A percentile compares a stretch with the other conserved stretches of the same genome.
Evolutionary conservation across 1,140 invertebrate genomes (phyloP).

Genomic region (Hormaphis cornu): DNA sequence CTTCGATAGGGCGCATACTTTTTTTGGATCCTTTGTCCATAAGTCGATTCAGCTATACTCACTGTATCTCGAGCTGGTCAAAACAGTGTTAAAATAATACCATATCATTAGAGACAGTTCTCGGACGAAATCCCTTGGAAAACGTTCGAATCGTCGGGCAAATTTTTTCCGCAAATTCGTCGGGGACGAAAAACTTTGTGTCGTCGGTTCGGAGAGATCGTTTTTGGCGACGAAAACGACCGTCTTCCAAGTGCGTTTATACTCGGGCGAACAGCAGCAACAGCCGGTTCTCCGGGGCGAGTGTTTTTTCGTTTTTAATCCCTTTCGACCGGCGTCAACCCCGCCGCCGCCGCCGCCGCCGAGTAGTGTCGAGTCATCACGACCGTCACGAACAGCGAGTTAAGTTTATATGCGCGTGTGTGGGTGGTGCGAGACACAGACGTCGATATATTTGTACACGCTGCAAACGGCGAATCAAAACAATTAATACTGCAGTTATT

Average conservation of each 20-base stretch:
- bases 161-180: not conserved
- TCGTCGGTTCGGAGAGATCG: too few relatives aligned
- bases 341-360: too few relatives aligned
- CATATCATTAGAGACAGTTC: too few relatives aligned
- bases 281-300: not conserved
- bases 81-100: too few relatives aligned
- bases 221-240: too few relatives aligned
- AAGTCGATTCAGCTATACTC: too few relatives aligned
- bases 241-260: too few relatives aligned
- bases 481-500: slow-evolving; percentile 32
- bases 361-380: not conserved
- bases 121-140: too few relatives aligned
- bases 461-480: slow-evolving; percentile 28
- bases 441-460: slow-evolving; percentile 24
- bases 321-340: not conserved
- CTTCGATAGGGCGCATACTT: too few relatives aligned
- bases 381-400: not conserved
- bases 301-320: not conserved
- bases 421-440: not conserved
- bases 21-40: too few relatives aligned
- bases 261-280: not conserved
- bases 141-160: too few relatives aligned
- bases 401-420: not conserved
- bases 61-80: too few relatives aligned
- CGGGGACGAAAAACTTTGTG: not conserved